A percentile compares a stretch with the other conserved stretches of the same genome.
Conservation (phyloP, 2,797 vertebrate species). For the Nyctibius grandis region DNA sequence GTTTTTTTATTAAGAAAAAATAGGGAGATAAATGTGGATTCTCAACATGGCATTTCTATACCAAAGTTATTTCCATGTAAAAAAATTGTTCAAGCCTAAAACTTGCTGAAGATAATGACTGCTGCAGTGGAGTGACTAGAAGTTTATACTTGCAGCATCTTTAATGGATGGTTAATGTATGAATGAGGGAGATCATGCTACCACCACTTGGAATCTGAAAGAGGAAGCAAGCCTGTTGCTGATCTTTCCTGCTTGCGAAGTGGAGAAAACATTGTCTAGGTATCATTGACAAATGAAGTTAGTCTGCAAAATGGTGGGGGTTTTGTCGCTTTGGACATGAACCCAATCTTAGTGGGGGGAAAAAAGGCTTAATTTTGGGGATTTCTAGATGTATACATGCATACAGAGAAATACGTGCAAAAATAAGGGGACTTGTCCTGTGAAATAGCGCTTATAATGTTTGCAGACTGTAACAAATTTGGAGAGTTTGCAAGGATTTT, state of each 20-base stretch:
- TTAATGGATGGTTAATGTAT: background rate
- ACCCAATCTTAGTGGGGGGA: background rate
- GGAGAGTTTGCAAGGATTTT: background rate
- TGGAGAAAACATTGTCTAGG: background rate
- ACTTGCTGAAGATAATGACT: background rate
- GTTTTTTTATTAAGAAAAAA: background rate
- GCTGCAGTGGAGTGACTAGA: background rate
- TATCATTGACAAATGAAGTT: background rate
- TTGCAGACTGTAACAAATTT: background rate
- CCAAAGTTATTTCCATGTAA: background rate
- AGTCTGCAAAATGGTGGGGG: background rate
- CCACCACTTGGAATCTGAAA: background rate
- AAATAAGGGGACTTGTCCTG: background rate
- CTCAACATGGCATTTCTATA: background rate
- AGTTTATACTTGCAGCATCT: background rate
- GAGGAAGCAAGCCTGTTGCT: background rate
- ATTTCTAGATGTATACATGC: background rate
- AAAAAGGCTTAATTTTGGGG: rapidly evolving
- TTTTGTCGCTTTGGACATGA: background rate
- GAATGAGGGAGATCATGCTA: background rate
- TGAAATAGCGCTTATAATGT: background rate
- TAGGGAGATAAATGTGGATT: background rate
- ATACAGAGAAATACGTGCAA: background rate
- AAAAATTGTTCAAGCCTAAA: background rate
- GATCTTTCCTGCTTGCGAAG: background rate